Conservation (phyloP, 2,113 vertebrate species). For the Hystrix cristata region DNA sequence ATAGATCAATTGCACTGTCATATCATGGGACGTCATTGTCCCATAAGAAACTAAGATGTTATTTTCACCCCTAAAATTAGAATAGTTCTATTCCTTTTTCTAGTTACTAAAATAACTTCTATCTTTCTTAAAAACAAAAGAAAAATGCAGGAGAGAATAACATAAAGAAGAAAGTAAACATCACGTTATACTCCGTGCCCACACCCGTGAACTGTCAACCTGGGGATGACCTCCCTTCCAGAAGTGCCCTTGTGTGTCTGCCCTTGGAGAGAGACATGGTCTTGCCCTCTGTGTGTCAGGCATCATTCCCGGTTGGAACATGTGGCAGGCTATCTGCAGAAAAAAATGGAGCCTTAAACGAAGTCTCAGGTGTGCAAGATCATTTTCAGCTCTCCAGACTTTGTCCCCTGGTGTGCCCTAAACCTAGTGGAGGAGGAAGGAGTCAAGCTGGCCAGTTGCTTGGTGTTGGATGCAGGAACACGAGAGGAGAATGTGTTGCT, state of each 20-base stretch:
- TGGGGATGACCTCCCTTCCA: background rate
- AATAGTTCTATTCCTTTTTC: background rate
- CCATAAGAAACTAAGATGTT: background rate
- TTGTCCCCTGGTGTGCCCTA: background rate
- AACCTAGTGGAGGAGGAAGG: background rate
- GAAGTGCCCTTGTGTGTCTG: fast-evolving
- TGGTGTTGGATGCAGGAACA: background rate
- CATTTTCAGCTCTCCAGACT: background rate
- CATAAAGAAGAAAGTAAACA: background rate
- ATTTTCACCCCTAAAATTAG: slow-evolving; percentile 9
- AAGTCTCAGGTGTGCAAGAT: background rate
- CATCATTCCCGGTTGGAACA: background rate
- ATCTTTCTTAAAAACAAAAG: background rate
- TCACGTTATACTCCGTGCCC: background rate
- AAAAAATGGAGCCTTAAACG: background rate
- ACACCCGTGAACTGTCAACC: fast-evolving
- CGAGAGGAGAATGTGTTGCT: background rate
- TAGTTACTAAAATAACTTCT: slow-evolving; percentile 20
- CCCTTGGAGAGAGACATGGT: background rate
- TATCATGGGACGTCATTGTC: background rate
- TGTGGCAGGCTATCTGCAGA: background rate
- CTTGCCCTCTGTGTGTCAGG: background rate
- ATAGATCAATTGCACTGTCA: fast-evolving
- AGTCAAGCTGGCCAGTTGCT: background rate
- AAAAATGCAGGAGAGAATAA: background rate